Evolutionary conservation across 2,797 vertebrate species (phyloP).

Genomic region (Synaphobranchus kaupii): DNA sequence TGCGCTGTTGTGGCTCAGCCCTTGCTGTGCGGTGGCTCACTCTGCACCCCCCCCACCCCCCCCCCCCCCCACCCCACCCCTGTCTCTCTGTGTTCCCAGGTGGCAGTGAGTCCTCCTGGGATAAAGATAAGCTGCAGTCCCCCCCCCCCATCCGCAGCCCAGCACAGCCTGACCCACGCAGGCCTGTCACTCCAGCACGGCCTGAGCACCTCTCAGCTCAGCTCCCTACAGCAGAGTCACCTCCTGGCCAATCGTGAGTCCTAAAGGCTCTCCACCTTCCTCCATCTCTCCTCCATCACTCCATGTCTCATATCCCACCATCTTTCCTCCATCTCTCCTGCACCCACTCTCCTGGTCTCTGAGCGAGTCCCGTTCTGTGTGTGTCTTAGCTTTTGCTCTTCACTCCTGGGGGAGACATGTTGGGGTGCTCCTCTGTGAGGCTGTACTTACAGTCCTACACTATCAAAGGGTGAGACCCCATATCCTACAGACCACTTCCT

Average conservation of each 20-base stretch:
- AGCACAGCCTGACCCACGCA: slow-evolving; percentile 73
- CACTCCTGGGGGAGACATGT: background rate
- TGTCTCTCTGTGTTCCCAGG: slow-evolving; percentile 63
- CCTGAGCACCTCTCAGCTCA: slow-evolving; percentile 73
- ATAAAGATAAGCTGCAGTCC: slow-evolving; percentile 85
- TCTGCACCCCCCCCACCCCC: background rate
- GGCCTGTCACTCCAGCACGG: slow-evolving; percentile 69
- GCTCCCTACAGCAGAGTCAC: slow-evolving; percentile 81
- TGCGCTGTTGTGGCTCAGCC: background rate
- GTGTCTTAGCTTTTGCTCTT: background rate
- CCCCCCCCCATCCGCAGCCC: slow-evolving; percentile 70
- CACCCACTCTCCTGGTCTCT: background rate
- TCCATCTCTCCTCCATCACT: background rate
- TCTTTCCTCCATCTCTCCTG: background rate
- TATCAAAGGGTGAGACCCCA: background rate
- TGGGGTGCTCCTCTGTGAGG: background rate
- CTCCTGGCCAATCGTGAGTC: slow-evolving; percentile 85
- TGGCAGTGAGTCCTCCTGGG: slow-evolving; percentile 86
- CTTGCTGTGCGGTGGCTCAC: background rate
- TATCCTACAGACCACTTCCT: background rate
- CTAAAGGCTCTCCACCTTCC: slow-evolving; percentile 22
- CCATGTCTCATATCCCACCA: background rate
- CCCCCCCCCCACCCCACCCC: slow-evolving; percentile 27
- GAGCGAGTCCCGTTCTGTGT: background rate
- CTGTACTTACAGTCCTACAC: background rate